These are phyloP conservation scores for Stictonetta naevosa DNA, from an alignment of 2,113 vertebrate species.

Conservation along the genomic window DNA sequence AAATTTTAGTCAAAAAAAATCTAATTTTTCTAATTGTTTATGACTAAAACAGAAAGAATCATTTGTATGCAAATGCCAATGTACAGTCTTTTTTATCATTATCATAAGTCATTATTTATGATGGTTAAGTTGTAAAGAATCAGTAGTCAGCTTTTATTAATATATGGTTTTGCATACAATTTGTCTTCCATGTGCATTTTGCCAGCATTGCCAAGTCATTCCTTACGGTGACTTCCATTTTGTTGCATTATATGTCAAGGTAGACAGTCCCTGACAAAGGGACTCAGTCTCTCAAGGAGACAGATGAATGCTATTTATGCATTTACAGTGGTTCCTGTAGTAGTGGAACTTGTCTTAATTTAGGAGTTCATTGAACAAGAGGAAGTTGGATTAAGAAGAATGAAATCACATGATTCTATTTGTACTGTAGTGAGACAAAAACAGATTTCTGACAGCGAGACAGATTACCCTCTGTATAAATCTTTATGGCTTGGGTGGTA, in stretches of 20 bases:
- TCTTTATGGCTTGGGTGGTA: neutral
- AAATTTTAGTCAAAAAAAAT: neutral
- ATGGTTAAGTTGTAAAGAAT: neutral
- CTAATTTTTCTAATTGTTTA: neutral
- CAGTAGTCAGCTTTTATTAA: neutral
- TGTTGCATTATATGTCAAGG: neutral
- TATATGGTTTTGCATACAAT: neutral
- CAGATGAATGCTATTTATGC: fast-evolving
- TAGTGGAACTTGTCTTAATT: neutral
- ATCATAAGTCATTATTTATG: neutral
- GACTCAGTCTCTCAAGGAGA: neutral
- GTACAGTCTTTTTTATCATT: neutral
- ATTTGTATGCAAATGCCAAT: neutral
- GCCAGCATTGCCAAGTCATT: neutral
- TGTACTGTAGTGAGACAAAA: neutral
- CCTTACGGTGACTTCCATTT: neutral
- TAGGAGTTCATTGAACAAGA: neutral
- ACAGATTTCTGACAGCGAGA: neutral
- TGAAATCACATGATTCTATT: neutral
- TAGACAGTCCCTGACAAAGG: neutral
- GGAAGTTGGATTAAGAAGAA: neutral
- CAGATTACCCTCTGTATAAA: neutral
- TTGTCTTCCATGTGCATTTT: neutral
- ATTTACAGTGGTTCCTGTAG: neutral
- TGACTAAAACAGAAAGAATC: neutral